These are phyloP conservation scores for Microtus pennsylvanicus DNA, from an alignment of 2,113 vertebrate species.

Conservation along the genomic window DNA sequence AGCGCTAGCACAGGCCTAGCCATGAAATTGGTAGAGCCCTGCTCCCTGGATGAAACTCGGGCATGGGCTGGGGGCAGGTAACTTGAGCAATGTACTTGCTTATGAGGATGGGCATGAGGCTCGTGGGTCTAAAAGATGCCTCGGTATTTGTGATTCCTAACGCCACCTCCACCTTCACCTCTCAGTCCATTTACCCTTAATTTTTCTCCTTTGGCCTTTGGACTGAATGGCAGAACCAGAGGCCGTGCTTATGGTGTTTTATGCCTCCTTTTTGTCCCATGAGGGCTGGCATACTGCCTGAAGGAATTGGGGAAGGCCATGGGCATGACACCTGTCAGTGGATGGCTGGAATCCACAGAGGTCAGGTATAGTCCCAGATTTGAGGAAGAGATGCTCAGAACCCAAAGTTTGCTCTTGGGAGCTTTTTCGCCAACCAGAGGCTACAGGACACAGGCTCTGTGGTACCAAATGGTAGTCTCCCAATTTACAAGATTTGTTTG, in stretches of 20 bases:
- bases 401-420: too few species aligned
- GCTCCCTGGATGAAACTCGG: neutral
- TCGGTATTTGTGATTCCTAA: neutral
- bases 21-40: neutral
- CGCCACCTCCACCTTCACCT: neutral
- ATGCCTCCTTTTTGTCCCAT: neutral
- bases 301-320: neutral
- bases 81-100: neutral
- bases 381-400: neutral
- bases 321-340: neutral
- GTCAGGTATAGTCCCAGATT: neutral
- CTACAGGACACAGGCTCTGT: neutral
- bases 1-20: neutral
- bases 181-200: neutral
- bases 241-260: neutral
- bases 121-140: neutral
- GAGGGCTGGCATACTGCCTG: neutral
- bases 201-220: neutral
- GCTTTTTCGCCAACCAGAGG: neutral
- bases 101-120: neutral
- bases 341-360: neutral
- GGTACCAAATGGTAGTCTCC: neutral
- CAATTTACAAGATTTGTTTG: neutral
- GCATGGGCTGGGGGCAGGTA: fast-evolving
- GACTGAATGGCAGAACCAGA: neutral